Evolutionary conservation across 2,888 invertebrate species (phyloP).

Genomic region (Lasioglossum zephyrum): DNA sequence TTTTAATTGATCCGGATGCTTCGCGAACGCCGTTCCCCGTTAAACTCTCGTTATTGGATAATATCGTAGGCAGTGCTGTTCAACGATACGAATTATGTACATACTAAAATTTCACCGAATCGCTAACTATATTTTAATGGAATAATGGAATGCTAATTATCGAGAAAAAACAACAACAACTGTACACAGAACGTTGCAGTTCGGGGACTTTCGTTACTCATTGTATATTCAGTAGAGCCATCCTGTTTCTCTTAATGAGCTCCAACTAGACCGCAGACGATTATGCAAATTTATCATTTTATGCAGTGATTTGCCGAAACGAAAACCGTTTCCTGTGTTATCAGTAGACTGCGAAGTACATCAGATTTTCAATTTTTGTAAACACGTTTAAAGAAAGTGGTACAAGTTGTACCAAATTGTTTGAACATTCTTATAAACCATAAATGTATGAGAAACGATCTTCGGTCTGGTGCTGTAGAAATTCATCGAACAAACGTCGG

Average conservation of each 20-base stretch:
- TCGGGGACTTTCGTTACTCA: background rate
- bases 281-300: background rate
- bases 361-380: too few species aligned
- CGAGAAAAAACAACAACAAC: background rate
- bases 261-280: background rate
- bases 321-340: background rate
- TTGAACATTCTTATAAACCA: too few species aligned
- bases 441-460: background rate
- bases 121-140: background rate
- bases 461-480: background rate
- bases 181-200: background rate
- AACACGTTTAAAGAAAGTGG: too few species aligned
- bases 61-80: background rate
- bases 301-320: background rate
- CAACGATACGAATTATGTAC: background rate
- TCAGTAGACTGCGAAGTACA: too few species aligned
- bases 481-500: background rate
- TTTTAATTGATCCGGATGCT: background rate
- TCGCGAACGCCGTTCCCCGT: background rate
- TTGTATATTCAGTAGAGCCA: slow-evolving; percentile 2
- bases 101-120: background rate
- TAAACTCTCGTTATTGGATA: background rate
- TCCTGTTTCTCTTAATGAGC: slow-evolving; percentile 2
- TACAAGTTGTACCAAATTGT: too few species aligned
- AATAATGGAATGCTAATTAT: background rate